Evolutionary conservation across 2,113 vertebrate genomes (phyloP).

Genomic region (Pantherophis guttatus): DNA sequence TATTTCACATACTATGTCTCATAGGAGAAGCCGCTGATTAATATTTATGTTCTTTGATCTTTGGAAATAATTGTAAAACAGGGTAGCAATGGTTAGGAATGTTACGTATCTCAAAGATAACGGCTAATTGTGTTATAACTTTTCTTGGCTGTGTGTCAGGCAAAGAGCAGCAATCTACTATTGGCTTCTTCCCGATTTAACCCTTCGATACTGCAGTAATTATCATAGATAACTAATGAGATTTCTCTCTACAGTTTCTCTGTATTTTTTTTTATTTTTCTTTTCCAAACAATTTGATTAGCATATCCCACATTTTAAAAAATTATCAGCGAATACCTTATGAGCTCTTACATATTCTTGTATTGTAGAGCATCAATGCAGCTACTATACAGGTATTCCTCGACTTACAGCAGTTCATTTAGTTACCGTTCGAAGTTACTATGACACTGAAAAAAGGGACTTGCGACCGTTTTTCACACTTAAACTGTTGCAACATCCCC

Average conservation of each 20-base stretch:
- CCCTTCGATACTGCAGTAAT: neutral
- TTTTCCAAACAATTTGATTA: neutral
- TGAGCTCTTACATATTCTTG: neutral
- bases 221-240: neutral
- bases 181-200: neutral
- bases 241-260: neutral
- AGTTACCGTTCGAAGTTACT: neutral
- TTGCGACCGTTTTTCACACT: neutral
- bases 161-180: neutral
- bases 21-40: neutral
- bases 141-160: neutral
- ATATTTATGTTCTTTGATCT: neutral
- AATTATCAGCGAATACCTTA: neutral
- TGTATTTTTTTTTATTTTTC: neutral
- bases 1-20: neutral
- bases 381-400: neutral
- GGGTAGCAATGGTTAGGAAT: neutral
- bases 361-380: neutral
- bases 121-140: neutral
- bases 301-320: neutral
- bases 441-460: neutral
- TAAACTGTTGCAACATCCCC: neutral
- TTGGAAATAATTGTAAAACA: neutral
- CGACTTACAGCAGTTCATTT: neutral
- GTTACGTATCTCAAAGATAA: neutral